Evolutionary conservation across 2,888 invertebrate genomes (phyloP).

Genomic region (Pomacea canaliculata): DNA sequence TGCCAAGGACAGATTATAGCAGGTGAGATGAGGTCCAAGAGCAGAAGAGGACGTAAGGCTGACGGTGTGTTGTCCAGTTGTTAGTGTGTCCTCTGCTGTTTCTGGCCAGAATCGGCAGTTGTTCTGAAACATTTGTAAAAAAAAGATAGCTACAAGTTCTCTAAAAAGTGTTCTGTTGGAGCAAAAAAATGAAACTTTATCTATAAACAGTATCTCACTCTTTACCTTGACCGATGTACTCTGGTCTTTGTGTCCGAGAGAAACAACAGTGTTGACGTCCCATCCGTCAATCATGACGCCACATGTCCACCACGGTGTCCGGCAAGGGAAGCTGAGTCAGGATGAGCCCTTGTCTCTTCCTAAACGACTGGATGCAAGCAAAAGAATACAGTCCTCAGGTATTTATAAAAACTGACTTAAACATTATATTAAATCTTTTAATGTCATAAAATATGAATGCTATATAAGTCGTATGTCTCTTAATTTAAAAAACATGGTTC

Average conservation of each 20-base stretch:
- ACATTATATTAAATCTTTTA: too few species aligned
- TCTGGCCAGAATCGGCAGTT: neutral
- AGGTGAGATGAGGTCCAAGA: too few species aligned
- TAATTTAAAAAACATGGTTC: too few species aligned
- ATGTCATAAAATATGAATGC: too few species aligned
- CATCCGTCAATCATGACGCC: constrained; percentile 6
- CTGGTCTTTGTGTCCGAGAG: neutral
- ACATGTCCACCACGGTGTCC: constrained; percentile 18
- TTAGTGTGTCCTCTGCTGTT: neutral
- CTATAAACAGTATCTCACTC: too few species aligned
- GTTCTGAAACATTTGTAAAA: neutral
- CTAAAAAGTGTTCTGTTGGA: too few species aligned
- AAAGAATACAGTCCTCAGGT: too few species aligned
- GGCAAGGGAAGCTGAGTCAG: constrained; percentile 19
- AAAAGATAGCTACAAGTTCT: too few species aligned
- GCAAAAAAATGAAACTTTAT: too few species aligned
- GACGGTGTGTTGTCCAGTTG: neutral
- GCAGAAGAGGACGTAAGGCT: neutral
- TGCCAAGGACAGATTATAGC: too few species aligned
- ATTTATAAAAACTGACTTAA: too few species aligned
- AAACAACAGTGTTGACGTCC: constrained; percentile 6
- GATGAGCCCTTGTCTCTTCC: neutral
- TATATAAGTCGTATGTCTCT: too few species aligned
- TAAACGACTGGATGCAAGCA: neutral
- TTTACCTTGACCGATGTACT: neutral